These are phyloP conservation scores for Crocidura indochinensis DNA, from an alignment of 2,797 vertebrate genomes.

Conservation along the genomic window DNA sequence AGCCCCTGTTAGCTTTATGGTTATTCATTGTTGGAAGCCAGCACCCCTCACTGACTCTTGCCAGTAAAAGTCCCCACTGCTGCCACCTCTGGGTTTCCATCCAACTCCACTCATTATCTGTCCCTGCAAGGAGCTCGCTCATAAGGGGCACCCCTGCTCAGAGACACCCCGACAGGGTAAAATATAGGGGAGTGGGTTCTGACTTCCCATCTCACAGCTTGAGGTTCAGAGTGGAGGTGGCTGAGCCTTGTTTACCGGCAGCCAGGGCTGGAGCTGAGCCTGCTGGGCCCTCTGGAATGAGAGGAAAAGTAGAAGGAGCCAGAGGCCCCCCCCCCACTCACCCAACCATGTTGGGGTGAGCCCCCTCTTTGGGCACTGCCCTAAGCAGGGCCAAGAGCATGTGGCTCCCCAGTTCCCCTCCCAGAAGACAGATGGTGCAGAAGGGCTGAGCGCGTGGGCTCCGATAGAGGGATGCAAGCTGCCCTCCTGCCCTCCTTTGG, in stretches of 20 bases:
- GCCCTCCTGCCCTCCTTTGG: background rate
- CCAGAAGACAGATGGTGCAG: background rate
- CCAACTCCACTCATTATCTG: no score
- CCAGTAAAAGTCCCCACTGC: background rate
- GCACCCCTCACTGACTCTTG: background rate
- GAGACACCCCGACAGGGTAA: no score
- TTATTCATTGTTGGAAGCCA: background rate
- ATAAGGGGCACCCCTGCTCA: no score
- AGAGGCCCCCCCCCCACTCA: background rate
- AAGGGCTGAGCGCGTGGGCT: background rate
- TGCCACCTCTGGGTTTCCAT: background rate
- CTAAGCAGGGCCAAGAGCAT: background rate
- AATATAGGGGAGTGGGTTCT: background rate
- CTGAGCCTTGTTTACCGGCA: background rate
- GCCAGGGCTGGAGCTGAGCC: background rate
- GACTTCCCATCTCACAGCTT: slow-evolving; percentile 59
- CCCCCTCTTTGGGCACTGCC: background rate
- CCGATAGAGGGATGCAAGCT: slow-evolving; percentile 12
- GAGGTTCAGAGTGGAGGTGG: slow-evolving; percentile 48
- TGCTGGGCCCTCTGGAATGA: no score
- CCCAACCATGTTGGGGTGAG: background rate
- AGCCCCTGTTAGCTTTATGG: background rate
- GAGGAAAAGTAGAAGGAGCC: background rate
- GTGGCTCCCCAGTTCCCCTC: background rate
- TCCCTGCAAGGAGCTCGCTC: no score